A percentile compares a stretch with the other conserved stretches of the same genome.
phyloP scores from a whole-genome alignment of 2,113 vertebrate species.

The Tragelaphus imberbis region DNA sequence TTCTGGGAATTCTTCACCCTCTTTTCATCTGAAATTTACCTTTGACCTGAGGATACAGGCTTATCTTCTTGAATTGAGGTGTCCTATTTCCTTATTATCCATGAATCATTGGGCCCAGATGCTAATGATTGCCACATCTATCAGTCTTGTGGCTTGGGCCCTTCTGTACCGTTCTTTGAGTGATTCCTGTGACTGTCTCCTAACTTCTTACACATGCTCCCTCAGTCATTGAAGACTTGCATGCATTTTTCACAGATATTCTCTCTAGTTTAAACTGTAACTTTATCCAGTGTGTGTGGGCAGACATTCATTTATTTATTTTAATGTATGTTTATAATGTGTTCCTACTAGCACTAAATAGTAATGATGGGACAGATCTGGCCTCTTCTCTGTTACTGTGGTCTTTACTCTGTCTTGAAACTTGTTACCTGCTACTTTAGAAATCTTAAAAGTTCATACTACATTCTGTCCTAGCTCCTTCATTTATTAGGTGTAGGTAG shows the following conservation, averaged over 20 bases:
- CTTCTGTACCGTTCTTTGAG: background rate
- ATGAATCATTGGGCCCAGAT: background rate
- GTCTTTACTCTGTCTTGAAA: background rate
- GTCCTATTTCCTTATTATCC: background rate
- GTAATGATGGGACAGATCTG: background rate
- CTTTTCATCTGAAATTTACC: background rate
- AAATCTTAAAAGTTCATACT: background rate
- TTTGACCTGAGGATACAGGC: background rate
- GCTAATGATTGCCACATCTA: background rate
- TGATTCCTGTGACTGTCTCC: background rate
- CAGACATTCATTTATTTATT: background rate
- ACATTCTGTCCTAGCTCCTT: background rate
- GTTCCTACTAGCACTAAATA: background rate
- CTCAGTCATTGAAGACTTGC: background rate
- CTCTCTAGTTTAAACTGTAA: background rate
- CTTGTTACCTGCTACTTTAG: background rate
- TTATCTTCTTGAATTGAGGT: slow-evolving; percentile 1
- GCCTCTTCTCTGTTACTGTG: background rate
- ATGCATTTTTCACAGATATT: background rate
- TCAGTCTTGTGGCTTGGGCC: background rate
- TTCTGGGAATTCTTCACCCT: background rate
- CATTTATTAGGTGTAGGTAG: background rate
- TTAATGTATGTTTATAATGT: background rate
- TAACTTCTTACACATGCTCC: background rate
- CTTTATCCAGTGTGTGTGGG: background rate